phyloP scores from a whole-genome alignment of 2,113 vertebrate genomes.

The Atrichornis clamosus region DNA sequence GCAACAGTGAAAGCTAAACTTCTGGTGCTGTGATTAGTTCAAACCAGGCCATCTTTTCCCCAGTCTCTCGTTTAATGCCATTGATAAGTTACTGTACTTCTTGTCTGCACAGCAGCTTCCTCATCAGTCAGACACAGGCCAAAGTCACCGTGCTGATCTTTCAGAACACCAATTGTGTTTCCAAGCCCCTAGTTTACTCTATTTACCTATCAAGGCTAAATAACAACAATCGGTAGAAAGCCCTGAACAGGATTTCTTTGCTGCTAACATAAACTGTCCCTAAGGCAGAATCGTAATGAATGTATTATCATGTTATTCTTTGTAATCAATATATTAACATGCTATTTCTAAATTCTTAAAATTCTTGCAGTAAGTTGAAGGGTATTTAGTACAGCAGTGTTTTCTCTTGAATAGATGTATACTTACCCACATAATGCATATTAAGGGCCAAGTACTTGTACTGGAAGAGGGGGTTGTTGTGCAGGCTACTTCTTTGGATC shows the following conservation, averaged over 20 bases:
- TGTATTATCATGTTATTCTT: background rate
- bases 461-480: conserved; percentile 95
- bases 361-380: background rate
- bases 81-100: background rate
- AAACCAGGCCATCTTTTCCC: background rate
- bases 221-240: background rate
- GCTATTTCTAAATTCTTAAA: background rate
- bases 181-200: background rate
- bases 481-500: conserved; percentile 96
- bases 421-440: conserved; percentile 98
- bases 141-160: background rate
- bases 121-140: background rate
- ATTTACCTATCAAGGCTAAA: background rate
- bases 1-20: background rate
- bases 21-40: background rate
- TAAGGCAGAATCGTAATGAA: background rate
- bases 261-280: background rate
- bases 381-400: background rate
- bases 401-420: background rate
- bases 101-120: background rate
- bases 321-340: background rate
- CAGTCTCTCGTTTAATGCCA: background rate
- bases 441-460: conserved; percentile 99
- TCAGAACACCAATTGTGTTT: background rate
- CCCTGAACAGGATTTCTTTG: background rate